Conservation (phyloP, 30 jellyfish, hydroid and myxozoan species). For the Clytia hemisphaerica region DNA sequence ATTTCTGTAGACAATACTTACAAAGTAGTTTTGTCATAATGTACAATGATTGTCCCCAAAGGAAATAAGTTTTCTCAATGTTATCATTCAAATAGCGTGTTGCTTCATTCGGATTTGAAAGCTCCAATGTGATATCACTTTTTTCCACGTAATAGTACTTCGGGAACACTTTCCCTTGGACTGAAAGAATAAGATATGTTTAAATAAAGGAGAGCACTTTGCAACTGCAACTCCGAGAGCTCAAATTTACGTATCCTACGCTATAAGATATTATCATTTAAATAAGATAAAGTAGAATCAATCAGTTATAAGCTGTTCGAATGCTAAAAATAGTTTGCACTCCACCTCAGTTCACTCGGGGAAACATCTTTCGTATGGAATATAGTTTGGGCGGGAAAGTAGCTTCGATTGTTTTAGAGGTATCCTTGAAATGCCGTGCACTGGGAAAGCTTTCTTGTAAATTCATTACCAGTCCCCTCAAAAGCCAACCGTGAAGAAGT, state of each 20-base stretch:
- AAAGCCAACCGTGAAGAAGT: too few relatives aligned
- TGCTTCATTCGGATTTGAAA: slow-evolving; percentile 49
- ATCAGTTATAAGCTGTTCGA: not conserved
- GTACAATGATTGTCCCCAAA: slow-evolving; percentile 93
- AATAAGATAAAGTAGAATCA: not conserved
- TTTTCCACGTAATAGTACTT: slow-evolving; percentile 77
- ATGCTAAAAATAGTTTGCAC: not conserved
- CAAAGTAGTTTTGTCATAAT: slow-evolving; percentile 65
- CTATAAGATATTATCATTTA: too few relatives aligned
- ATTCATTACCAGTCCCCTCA: too few relatives aligned
- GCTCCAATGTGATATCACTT: slow-evolving; percentile 43
- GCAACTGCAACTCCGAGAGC: not conserved
- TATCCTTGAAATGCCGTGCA: too few relatives aligned
- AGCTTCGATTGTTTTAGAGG: too few relatives aligned
- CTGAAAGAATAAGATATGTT: not conserved
- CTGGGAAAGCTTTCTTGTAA: too few relatives aligned
- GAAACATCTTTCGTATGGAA: not conserved
- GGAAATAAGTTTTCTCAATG: slow-evolving; percentile 44
- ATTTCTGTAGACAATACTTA: too few relatives aligned
- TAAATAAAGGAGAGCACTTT: not conserved
- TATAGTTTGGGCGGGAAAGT: not conserved
- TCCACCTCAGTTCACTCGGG: not conserved
- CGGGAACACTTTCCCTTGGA: slow-evolving; percentile 64
- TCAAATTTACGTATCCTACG: too few relatives aligned
- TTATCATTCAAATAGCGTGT: slow-evolving; percentile 52